Percentiles rank a stretch among this genome's conserved stretches.
phyloP scores from a whole-genome alignment of 2,113 vertebrate genomes.

The Drymodes brunneopygia region DNA sequence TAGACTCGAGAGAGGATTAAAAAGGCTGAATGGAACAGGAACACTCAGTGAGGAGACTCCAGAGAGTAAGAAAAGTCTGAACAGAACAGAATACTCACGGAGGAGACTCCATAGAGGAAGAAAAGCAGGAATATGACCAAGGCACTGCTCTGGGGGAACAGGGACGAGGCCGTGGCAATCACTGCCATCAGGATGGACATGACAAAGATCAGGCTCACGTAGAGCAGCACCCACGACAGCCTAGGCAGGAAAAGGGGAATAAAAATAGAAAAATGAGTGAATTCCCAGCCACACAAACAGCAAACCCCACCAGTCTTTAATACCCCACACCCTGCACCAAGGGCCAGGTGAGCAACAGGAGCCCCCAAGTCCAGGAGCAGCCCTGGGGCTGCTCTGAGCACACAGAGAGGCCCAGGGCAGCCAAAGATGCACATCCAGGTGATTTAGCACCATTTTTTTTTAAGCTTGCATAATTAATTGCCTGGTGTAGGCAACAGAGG shows the following conservation, averaged over 20 bases:
- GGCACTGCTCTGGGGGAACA: constrained; percentile 91
- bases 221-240: constrained; percentile 97
- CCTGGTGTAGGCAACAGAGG: background rate
- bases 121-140: constrained; percentile 90
- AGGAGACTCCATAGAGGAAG: constrained; percentile 92
- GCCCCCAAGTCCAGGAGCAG: background rate
- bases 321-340: background rate
- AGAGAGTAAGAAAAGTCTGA: too few relatives aligned
- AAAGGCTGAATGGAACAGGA: too few relatives aligned
- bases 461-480: background rate
- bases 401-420: background rate
- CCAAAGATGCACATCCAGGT: background rate
- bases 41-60: too few relatives aligned
- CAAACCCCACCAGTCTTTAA: background rate
- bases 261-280: background rate
- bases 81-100: constrained; percentile 76
- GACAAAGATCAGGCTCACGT: constrained; percentile 85
- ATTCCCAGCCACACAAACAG: background rate
- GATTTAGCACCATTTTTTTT: background rate
- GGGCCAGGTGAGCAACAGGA: background rate
- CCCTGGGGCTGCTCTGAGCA: background rate
- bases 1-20: too few relatives aligned
- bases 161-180: constrained; percentile 87
- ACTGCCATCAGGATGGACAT: constrained; percentile 94
- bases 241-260: constrained; percentile 48